Conservation (phyloP, 2,113 vertebrate species). For the Aplodontia rufa region DNA sequence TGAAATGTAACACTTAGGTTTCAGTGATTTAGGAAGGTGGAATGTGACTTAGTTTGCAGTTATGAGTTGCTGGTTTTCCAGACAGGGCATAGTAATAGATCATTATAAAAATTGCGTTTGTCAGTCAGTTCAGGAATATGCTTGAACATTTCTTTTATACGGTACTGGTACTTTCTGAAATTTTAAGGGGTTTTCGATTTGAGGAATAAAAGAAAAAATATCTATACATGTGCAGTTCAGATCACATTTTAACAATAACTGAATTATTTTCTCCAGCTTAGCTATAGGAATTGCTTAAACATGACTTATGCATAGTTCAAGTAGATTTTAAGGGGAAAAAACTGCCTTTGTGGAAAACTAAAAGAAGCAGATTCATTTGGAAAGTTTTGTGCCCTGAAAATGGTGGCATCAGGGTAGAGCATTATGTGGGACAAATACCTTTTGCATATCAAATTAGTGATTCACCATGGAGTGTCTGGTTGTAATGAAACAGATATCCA, state of each 20-base stretch:
- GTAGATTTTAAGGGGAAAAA: conserved; percentile 4
- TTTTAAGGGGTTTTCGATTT: conserved; percentile 37
- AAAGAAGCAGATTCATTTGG: background rate
- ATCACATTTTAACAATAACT: background rate
- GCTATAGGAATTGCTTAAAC: background rate
- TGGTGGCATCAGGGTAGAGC: background rate
- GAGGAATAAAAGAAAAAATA: background rate
- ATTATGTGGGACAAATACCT: background rate
- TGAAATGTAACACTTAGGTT: conserved; percentile 70
- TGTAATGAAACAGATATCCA: background rate
- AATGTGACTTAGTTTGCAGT: conserved; percentile 65
- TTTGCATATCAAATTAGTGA: background rate
- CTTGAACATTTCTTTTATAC: background rate
- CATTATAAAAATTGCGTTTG: background rate
- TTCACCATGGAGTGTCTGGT: background rate
- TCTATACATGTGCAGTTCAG: background rate
- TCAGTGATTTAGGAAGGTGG: conserved; percentile 72
- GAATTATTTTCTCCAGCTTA: background rate
- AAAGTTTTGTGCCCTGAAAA: background rate
- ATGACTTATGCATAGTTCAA: background rate
- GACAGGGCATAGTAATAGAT: background rate
- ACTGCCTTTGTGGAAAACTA: background rate
- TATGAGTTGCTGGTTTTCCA: conserved; percentile 23
- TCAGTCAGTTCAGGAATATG: background rate
- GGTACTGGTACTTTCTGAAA: background rate